These are phyloP conservation scores for Eospalax fontanierii DNA, from an alignment of 2,797 vertebrate genomes.

Conservation along the genomic window DNA sequence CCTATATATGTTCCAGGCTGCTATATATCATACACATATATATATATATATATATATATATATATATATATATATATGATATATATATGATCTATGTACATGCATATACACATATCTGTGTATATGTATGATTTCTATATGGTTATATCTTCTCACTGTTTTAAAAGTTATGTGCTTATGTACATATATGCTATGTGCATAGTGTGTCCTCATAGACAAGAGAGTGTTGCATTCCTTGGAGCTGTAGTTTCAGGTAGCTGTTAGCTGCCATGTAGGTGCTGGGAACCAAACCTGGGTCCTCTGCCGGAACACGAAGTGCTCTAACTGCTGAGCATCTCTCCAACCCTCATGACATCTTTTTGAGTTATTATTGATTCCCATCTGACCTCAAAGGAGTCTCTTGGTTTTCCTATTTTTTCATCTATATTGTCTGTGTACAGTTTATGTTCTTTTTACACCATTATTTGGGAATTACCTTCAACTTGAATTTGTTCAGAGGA, in stretches of 20 bases:
- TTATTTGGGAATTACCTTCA: constrained; percentile 69
- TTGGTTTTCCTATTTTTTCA: constrained; percentile 32
- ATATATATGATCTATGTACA: background rate
- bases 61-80: too few relatives aligned
- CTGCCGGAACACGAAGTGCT: background rate
- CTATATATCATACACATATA: too few relatives aligned
- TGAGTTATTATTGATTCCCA: constrained; percentile 4
- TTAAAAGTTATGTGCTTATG: background rate
- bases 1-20: background rate
- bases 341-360: background rate
- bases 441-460: constrained; percentile 60
- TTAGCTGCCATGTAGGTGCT: too few relatives aligned
- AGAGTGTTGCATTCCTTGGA: background rate
- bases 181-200: background rate
- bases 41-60: too few relatives aligned
- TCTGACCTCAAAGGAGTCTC: constrained; percentile 30
- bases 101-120: background rate
- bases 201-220: background rate
- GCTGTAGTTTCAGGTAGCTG: background rate
- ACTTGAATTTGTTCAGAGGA: constrained; percentile 68
- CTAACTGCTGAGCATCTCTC: too few relatives aligned
- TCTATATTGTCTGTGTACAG: background rate
- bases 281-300: background rate
- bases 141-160: constrained; percentile 49
- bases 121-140: constrained; percentile 39